Conservation (phyloP, 2,888 invertebrate species). For the Sericinus montela region DNA sequence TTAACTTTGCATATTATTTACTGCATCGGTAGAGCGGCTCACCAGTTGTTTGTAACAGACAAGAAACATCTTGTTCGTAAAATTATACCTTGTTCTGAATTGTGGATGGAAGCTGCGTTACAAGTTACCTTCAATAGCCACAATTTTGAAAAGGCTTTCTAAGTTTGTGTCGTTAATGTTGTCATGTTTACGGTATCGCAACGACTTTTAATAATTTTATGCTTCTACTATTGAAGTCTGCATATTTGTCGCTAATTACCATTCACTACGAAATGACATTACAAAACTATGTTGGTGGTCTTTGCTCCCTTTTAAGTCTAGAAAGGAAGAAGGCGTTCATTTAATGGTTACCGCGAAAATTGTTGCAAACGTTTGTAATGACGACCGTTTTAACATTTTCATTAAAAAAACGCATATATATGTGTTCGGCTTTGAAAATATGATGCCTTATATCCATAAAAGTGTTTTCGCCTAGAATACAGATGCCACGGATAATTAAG, state of each 20-base stretch:
- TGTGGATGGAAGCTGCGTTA: no score
- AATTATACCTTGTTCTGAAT: no score
- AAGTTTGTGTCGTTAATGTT: no score
- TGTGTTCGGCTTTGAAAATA: background rate
- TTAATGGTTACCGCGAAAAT: background rate
- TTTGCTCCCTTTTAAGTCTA: background rate
- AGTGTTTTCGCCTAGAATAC: background rate
- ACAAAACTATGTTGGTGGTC: background rate
- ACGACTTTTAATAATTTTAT: no score
- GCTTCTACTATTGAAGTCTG: background rate
- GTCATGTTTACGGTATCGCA: no score
- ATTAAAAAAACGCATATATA: background rate
- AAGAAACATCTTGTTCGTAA: no score
- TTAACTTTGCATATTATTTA: no score
- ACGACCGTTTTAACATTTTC: background rate
- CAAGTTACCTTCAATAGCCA: no score
- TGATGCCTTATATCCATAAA: background rate
- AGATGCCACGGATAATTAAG: conserved; percentile 5
- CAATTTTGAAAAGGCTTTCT: no score
- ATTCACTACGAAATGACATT: background rate
- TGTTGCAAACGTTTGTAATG: background rate
- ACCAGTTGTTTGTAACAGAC: no score
- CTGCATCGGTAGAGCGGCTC: no score
- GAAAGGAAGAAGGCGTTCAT: background rate
- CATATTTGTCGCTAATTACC: background rate